Percentiles rank a stretch among this genome's conserved stretches.
These are phyloP conservation scores for Sphaerophoria taeniata DNA, from an alignment of 2,888 invertebrate genomes.

Conservation along the genomic window DNA sequence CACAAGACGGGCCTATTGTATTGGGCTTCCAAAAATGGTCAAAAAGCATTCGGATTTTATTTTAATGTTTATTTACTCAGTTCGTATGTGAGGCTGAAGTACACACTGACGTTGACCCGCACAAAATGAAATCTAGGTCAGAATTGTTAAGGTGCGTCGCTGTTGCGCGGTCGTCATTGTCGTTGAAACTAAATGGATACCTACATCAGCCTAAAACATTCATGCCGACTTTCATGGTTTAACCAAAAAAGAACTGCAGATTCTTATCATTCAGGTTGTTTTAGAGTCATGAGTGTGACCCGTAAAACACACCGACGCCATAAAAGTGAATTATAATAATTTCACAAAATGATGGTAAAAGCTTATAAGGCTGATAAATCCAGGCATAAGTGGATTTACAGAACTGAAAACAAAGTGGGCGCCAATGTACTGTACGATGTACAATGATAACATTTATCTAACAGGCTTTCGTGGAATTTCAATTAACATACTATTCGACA, in stretches of 20 bases:
- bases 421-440: too few species aligned
- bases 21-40: constrained; percentile 60
- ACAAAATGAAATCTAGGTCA: constrained; percentile 42
- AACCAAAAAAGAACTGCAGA: constrained; percentile 53
- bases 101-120: constrained; percentile 39
- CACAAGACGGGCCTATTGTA: constrained; percentile 38
- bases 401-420: neutral
- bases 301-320: constrained; percentile 25
- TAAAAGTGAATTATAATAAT: constrained; percentile 55
- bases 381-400: neutral
- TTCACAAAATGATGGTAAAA: constrained; percentile 46
- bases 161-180: neutral
- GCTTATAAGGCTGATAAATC: constrained; percentile 4
- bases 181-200: neutral
- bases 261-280: constrained; percentile 56
- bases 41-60: constrained; percentile 47
- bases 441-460: too few species aligned
- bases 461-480: too few species aligned
- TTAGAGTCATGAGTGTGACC: constrained; percentile 44
- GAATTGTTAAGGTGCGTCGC: constrained; percentile 53
- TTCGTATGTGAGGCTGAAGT: constrained; percentile 14
- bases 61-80: constrained; percentile 18
- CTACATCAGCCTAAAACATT: neutral
- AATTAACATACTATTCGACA: too few species aligned
- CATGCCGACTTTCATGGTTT: constrained; percentile 51